Base-by-base conservation (phyloP, 2,113 vertebrate genomes). In the Tapirus terrestris region DNA sequence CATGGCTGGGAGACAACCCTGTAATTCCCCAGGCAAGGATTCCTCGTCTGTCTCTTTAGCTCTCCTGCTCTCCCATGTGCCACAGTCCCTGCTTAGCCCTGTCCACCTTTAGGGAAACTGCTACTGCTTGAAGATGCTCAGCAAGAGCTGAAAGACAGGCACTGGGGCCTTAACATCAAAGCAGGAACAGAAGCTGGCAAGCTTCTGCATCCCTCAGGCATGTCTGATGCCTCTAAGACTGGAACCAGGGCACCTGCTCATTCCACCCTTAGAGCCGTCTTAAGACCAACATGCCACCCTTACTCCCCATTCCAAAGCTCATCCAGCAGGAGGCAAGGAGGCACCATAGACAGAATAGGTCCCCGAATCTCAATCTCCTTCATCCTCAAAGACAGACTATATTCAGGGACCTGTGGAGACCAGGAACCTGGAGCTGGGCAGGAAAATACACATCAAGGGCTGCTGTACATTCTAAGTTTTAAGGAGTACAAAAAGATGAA, bases 401-500 rank as follows among this genome's bases (percentile, higher is more conserved):
- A 81, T 99, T 31, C 95, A 98, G 51, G 97, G 91, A 1, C 91
- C 2, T 21, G 60, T 45, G 53, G 90, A 98, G 90, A 21, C 56
- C 60, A 93, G 45, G 53, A 91, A 93, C 0, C 0, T 87, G 68
- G 95, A 97, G 67, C 29, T 81, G 36, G 98, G 97, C 61, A 98
- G 96, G 70, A 98, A 98, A 97, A 97, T 96, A 43, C 77, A 39
- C 75, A 98, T 98, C 33, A 97, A 96, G 99, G 98, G 20, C 98
- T 98, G 33, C 96, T 99, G 13, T 99, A 99, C 87, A 99, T 99
- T 95, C 99, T 99, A 3, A 99, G 99, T 13, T 99, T 99, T 94
- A 99, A 99, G 97, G 99, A 99, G 96, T 99, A 99, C 92, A 99
- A 99, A 96, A 99, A 97, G 95, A 99, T 99, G 99, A 99, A 99